phyloP scores from a whole-genome alignment of 2,888 invertebrate species.

The Oligia strigilis region DNA sequence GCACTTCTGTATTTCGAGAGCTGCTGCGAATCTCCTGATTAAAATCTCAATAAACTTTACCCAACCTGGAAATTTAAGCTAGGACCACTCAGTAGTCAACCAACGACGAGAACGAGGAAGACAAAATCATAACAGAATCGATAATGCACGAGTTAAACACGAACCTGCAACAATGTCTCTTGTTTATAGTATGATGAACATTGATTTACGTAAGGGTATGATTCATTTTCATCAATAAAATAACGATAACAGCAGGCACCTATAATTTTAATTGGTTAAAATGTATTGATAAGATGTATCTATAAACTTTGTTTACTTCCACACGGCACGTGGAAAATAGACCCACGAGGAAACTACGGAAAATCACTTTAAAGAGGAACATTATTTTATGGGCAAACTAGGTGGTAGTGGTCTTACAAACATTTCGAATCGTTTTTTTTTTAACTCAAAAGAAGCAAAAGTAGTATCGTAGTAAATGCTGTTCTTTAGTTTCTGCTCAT shows the following conservation, averaged over 20 bases:
- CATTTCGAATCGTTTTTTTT: background rate
- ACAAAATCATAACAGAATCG: background rate
- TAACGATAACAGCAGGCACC: conserved; percentile 3
- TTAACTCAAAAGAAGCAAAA: background rate
- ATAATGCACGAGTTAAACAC: conserved; percentile 30
- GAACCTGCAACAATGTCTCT: conserved; percentile 41
- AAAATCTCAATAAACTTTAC: too few relatives aligned
- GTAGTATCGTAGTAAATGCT: background rate
- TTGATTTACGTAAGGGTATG: conserved; percentile 44
- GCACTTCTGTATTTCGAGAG: background rate
- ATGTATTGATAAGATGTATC: conserved; percentile 14
- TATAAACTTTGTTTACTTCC: conserved; percentile 26
- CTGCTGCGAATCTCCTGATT: background rate
- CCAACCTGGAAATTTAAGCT: background rate
- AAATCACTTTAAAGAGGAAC: background rate
- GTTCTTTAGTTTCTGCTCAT: background rate
- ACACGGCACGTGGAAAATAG: conserved; percentile 22
- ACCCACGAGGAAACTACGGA: conserved; percentile 5
- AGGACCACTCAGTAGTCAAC: background rate
- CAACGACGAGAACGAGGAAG: background rate
- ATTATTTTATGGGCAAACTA: background rate
- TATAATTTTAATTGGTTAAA: conserved; percentile 11
- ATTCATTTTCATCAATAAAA: conserved; percentile 32
- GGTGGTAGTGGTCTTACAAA: background rate
- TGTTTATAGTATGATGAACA: conserved; percentile 29